Evolutionary conservation across 2,888 invertebrate species (phyloP).

Genomic region (Acanthosepion lycidas): DNA sequence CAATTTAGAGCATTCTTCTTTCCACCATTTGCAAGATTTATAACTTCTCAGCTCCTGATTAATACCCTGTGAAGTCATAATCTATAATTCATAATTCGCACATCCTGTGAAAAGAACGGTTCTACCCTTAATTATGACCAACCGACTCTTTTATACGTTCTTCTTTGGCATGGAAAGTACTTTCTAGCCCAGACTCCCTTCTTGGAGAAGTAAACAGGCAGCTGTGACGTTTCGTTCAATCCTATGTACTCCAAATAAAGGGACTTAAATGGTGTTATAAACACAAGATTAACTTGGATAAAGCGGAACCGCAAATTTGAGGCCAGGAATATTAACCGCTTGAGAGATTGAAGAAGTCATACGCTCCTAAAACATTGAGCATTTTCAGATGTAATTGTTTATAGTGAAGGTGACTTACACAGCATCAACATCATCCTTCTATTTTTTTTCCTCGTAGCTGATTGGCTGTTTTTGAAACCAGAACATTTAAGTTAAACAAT

Average conservation of each 20-base stretch:
- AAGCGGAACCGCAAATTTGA: too few relatives aligned
- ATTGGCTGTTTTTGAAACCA: too few relatives aligned
- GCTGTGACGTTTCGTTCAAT: background rate
- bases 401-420: too few relatives aligned
- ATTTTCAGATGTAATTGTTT: too few relatives aligned
- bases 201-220: background rate
- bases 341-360: too few relatives aligned
- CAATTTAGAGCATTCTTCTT: background rate
- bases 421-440: too few relatives aligned
- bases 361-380: too few relatives aligned
- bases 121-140: background rate
- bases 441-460: too few relatives aligned
- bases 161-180: background rate
- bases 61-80: background rate
- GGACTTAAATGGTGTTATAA: background rate
- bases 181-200: background rate
- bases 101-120: background rate
- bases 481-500: too few relatives aligned
- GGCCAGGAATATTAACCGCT: too few relatives aligned
- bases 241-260: background rate
- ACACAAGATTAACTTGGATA: background rate
- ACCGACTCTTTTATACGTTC: background rate
- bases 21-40: background rate
- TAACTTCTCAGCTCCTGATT: background rate
- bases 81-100: constrained; percentile 33